These are phyloP conservation scores for Hesperia comma DNA, from an alignment of 2,888 invertebrate species.

Conservation along the genomic window DNA sequence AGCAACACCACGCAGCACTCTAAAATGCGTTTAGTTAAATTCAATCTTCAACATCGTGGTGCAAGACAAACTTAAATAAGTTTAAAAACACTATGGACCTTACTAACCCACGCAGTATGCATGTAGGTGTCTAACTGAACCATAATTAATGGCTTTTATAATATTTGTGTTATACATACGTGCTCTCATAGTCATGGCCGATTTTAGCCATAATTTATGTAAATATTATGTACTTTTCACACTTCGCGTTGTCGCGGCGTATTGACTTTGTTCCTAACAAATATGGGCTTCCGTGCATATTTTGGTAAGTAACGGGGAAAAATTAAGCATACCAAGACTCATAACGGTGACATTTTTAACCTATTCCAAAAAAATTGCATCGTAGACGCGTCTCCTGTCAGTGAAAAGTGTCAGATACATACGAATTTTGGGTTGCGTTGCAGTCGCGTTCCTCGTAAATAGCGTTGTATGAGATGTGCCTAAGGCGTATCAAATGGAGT, in stretches of 20 bases:
- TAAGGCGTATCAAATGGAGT: too few species aligned
- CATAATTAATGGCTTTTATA: neutral
- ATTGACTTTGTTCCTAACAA: neutral
- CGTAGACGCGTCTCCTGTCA: too few species aligned
- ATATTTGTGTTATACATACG: neutral
- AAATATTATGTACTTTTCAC: conserved; percentile 7
- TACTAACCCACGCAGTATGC: neutral
- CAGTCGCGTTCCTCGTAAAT: too few species aligned
- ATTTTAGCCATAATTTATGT: conserved; percentile 5
- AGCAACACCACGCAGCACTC: too few species aligned
- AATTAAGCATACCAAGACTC: neutral
- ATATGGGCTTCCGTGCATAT: neutral
- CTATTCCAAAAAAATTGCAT: too few species aligned
- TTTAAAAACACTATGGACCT: too few species aligned
- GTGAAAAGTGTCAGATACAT: too few species aligned
- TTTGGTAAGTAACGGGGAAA: neutral
- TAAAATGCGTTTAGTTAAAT: too few species aligned
- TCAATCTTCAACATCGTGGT: too few species aligned
- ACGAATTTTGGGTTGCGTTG: too few species aligned
- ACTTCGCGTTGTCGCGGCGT: neutral
- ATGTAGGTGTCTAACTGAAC: conserved; percentile 1
- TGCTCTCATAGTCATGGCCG: neutral
- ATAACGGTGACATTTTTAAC: neutral
- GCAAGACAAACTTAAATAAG: too few species aligned
- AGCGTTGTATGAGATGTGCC: too few species aligned